These are phyloP conservation scores for Butorides virescens DNA, from an alignment of 2,113 vertebrate genomes.

Conservation along the genomic window DNA sequence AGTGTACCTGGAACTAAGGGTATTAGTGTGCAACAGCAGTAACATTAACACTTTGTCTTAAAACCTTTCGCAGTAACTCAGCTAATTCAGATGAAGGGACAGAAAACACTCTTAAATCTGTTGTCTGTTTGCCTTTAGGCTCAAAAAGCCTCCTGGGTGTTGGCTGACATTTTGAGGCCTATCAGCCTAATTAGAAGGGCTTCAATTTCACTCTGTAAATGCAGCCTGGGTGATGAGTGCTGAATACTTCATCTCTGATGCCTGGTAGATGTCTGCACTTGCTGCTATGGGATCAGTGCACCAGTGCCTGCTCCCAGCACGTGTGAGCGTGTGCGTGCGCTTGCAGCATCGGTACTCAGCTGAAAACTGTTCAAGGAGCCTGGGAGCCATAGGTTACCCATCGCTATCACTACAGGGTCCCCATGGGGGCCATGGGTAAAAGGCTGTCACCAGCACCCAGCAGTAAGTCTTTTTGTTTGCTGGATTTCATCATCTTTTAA, in stretches of 20 bases:
- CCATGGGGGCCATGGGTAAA: fast-evolving
- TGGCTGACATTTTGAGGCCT: not conserved
- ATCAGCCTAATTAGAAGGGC: not conserved
- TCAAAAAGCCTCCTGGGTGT: not conserved
- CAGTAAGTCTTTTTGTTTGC: not conserved
- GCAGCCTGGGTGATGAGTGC: not conserved
- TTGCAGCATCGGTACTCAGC: not conserved
- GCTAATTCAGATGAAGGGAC: not conserved
- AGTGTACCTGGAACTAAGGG: not conserved
- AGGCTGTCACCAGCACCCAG: not conserved
- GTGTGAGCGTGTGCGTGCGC: fast-evolving
- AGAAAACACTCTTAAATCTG: not conserved
- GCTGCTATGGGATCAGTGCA: not conserved
- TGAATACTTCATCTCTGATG: not conserved
- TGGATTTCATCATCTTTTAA: not conserved
- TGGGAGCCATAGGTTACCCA: not conserved
- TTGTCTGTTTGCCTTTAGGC: not conserved
- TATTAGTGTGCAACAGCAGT: not conserved
- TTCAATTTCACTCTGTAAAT: not conserved
- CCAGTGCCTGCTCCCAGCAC: not conserved
- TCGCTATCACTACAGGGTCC: not conserved
- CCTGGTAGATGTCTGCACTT: not conserved
- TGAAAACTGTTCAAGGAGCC: not conserved
- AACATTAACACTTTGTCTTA: not conserved
- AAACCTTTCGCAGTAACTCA: not conserved